Evolutionary conservation across 1,140 invertebrate genomes (phyloP).

Genomic region (Trichoplusia ni): DNA sequence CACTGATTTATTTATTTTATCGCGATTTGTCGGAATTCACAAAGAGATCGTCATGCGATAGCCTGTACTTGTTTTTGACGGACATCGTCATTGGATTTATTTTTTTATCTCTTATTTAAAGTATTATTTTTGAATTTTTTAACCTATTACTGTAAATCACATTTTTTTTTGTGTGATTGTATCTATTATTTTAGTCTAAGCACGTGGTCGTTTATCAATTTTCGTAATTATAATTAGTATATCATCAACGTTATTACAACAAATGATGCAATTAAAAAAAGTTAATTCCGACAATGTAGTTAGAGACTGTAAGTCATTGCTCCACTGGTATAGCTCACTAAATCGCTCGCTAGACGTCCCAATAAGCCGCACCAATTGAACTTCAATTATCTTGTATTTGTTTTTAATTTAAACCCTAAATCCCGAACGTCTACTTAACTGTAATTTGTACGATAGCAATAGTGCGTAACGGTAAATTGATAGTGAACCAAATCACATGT

Average conservation of each 20-base stretch:
- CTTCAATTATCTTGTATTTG: not conserved
- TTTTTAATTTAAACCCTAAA: conserved; percentile 20
- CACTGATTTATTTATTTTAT: conserved; percentile 68
- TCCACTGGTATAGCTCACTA: no score
- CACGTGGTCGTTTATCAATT: no score
- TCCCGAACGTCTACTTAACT: conserved; percentile 25
- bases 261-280: no score
- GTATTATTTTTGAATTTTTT: not conserved
- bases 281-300: no score
- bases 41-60: conserved; percentile 24
- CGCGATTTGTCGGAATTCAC: conserved; percentile 51
- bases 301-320: no score
- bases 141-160: not conserved
- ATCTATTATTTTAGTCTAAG: no score
- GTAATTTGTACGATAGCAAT: conserved; percentile 23
- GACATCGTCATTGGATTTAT: conserved; percentile 32
- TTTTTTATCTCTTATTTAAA: conserved; percentile 13
- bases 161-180: no score
- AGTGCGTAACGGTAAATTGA: conserved; percentile 49
- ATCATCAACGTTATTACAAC: no score
- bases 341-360: no score
- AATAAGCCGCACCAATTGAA: no score
- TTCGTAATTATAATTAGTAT: no score
- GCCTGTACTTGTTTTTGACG: conserved; percentile 15
- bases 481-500: conserved; percentile 37